A percentile compares a stretch with the other conserved stretches of the same genome.
Conservation (phyloP, 2,113 vertebrate genomes). For the Mesitornis unicolor region DNA sequence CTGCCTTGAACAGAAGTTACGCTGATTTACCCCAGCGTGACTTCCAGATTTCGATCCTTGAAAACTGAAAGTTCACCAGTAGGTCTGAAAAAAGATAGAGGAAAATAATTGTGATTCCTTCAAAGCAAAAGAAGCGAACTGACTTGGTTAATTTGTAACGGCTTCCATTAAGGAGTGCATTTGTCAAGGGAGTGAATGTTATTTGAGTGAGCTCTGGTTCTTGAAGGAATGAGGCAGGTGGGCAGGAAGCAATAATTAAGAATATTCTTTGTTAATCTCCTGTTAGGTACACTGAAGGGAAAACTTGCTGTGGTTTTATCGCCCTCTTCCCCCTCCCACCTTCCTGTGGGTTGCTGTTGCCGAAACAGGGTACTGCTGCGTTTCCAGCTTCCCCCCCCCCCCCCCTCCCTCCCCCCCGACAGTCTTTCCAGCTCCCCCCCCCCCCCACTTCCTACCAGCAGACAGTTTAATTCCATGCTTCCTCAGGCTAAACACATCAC, state of each 20-base stretch:
- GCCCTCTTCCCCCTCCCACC: not conserved
- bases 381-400: not conserved
- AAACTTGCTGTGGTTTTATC: slow-evolving; percentile 19
- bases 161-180: slow-evolving; percentile 10
- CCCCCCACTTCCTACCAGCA: not conserved
- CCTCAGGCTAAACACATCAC: slow-evolving; percentile 21
- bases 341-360: not conserved
- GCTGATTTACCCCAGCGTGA: not conserved
- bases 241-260: slow-evolving; percentile 62
- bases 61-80: not conserved
- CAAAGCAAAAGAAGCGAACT: not conserved
- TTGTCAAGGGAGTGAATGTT: slow-evolving; percentile 24
- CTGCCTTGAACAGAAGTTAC: not conserved
- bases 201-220: slow-evolving; percentile 28
- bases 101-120: not conserved
- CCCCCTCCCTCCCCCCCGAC: not conserved
- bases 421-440: not conserved
- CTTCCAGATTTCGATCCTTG: not conserved
- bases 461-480: slow-evolving; percentile 30
- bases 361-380: not conserved
- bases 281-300: slow-evolving; percentile 37
- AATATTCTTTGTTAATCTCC: slow-evolving; percentile 52
- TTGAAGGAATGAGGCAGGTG: slow-evolving; percentile 30
- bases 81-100: not conserved
- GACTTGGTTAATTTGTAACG: slow-evolving; percentile 35